These are phyloP conservation scores for Orchestes rusci DNA, from an alignment of 2,888 invertebrate species.

Conservation along the genomic window DNA sequence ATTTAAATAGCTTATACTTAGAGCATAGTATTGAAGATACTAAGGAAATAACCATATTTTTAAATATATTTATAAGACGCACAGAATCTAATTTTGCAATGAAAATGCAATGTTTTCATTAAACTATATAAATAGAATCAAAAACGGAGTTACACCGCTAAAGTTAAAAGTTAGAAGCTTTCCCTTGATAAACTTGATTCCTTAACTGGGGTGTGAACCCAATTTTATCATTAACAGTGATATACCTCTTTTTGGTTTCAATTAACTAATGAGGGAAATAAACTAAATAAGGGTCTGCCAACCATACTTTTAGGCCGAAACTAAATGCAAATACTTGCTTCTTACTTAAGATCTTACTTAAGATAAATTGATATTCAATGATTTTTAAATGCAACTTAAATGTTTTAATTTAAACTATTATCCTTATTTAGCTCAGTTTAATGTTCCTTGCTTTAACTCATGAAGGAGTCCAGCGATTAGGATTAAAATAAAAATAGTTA, in stretches of 20 bases:
- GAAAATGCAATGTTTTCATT: constrained; percentile 14
- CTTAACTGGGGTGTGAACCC: constrained; percentile 10
- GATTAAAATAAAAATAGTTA: constrained; percentile 1
- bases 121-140: constrained; percentile 13
- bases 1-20: constrained; percentile 12
- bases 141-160: constrained; percentile 6
- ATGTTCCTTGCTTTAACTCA: constrained; percentile 8
- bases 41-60: too few species aligned
- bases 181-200: constrained; percentile 4
- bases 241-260: constrained; percentile 15
- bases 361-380: constrained; percentile 8
- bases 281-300: neutral
- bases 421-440: constrained; percentile 6
- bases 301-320: constrained; percentile 7
- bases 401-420: constrained; percentile 9
- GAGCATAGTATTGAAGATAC: constrained; percentile 11
- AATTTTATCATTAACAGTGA: constrained; percentile 15
- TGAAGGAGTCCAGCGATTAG: constrained; percentile 1
- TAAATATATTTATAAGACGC: too few species aligned
- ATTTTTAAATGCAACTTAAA: constrained; percentile 12
- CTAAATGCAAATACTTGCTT: constrained; percentile 6
- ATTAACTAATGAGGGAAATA: too few species aligned
- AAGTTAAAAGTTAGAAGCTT: constrained; percentile 11
- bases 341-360: too few species aligned
- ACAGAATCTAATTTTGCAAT: constrained; percentile 9